Evolutionary conservation across 2,888 invertebrate genomes (phyloP).

Genomic region (Lepeophtheirus nordmannii): DNA sequence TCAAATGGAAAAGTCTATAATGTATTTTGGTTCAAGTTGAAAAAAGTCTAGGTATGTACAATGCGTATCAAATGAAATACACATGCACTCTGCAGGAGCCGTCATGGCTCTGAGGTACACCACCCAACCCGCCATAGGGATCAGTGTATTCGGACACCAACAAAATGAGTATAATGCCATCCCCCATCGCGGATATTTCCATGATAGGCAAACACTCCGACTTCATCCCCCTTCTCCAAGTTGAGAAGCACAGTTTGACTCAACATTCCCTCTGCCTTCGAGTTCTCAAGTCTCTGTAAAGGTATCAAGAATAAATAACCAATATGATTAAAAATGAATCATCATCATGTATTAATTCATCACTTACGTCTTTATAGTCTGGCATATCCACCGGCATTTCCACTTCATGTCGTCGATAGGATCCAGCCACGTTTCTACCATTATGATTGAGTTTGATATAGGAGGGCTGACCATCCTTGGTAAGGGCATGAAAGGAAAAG

Average conservation of each 20-base stretch:
- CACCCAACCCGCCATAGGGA: background rate
- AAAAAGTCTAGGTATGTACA: too few species aligned
- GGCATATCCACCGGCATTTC: background rate
- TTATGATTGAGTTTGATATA: slow-evolving; percentile 15
- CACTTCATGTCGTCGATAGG: slow-evolving; percentile 13
- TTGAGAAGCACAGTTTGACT: slow-evolving; percentile 14
- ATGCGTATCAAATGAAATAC: too few species aligned
- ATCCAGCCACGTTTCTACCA: slow-evolving; percentile 18
- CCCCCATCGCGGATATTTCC: slow-evolving; percentile 18
- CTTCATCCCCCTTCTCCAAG: slow-evolving; percentile 7
- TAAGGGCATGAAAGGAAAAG: slow-evolving; percentile 14
- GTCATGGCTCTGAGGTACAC: background rate
- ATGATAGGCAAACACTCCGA: slow-evolving; percentile 17
- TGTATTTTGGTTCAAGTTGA: too few species aligned
- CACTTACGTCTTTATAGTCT: background rate
- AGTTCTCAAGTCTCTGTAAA: background rate
- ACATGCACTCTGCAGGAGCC: too few species aligned
- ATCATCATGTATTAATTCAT: background rate
- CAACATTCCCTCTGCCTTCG: slow-evolving; percentile 16
- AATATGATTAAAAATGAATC: background rate
- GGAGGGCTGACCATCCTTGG: background rate
- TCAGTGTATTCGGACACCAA: background rate
- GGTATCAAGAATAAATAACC: background rate
- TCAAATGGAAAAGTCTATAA: too few species aligned
- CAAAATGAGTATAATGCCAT: slow-evolving; percentile 20